These are phyloP conservation scores for Eupithecia abbreviata DNA, from an alignment of 2,888 invertebrate genomes.

Conservation along the genomic window DNA sequence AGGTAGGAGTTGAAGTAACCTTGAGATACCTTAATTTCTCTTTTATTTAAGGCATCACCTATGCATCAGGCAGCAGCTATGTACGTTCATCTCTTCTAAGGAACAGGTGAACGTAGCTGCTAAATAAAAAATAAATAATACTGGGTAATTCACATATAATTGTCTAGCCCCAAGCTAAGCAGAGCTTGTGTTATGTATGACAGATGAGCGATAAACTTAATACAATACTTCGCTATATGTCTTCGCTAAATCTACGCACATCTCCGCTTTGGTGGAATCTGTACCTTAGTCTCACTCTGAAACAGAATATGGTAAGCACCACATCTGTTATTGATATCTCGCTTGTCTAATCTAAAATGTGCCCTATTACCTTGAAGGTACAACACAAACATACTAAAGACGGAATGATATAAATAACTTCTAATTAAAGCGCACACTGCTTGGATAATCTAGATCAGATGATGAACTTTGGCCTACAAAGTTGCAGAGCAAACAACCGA, in stretches of 20 bases:
- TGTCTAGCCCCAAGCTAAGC: too few relatives aligned
- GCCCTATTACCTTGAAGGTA: not conserved
- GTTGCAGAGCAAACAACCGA: conserved; percentile 9
- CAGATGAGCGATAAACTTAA: too few relatives aligned
- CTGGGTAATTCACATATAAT: too few relatives aligned
- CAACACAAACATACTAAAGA: conserved; percentile 2
- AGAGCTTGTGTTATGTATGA: too few relatives aligned
- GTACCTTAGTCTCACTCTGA: not conserved
- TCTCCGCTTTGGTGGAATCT: too few relatives aligned
- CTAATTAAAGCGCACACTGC: not conserved
- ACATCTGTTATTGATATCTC: conserved; percentile 4
- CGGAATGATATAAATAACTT: conserved; percentile 2
- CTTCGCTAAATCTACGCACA: too few relatives aligned
- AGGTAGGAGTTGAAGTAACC: not conserved
- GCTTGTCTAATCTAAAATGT: conserved; percentile 3
- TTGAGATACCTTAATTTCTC: not conserved
- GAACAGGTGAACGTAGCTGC: not conserved
- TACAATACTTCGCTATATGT: too few relatives aligned
- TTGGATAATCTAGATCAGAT: conserved; percentile 1
- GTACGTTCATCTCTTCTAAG: not conserved
- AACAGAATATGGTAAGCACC: not conserved
- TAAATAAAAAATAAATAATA: too few relatives aligned
- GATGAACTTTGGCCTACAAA: conserved; percentile 4
- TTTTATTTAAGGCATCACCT: too few relatives aligned
- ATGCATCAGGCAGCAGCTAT: too few relatives aligned